Conservation (phyloP, 1,140 invertebrate genomes). For the Periplaneta americana region DNA sequence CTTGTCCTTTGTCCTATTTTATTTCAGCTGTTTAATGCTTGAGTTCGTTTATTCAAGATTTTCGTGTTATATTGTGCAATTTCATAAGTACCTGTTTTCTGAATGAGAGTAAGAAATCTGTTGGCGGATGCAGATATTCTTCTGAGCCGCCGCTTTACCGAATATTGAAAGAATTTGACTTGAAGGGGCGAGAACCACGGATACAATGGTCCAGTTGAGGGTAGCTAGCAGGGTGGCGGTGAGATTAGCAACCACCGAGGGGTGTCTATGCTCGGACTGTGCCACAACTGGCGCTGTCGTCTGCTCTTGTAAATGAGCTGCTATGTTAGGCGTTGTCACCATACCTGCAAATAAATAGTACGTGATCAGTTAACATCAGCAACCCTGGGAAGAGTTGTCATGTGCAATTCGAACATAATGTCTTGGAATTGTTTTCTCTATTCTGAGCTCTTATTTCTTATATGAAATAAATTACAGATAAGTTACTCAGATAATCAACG, state of each 20-base stretch:
- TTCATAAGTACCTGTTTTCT: background rate
- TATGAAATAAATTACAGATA: too few relatives aligned
- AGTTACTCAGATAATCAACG: too few relatives aligned
- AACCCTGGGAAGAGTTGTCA: too few relatives aligned
- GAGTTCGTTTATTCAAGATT: too few relatives aligned
- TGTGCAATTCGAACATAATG: too few relatives aligned
- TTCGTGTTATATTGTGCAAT: too few relatives aligned
- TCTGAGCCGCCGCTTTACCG: background rate
- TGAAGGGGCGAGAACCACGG: background rate
- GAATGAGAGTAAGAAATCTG: background rate
- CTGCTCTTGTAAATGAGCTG: background rate
- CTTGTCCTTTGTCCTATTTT: too few relatives aligned
- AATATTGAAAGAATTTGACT: background rate
- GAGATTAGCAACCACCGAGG: background rate
- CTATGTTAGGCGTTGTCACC: background rate
- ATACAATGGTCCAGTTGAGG: background rate
- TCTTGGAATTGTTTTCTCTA: too few relatives aligned
- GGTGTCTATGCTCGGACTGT: background rate
- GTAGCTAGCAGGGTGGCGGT: background rate
- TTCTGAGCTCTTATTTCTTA: too few relatives aligned
- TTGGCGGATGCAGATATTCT: background rate
- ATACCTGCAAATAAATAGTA: background rate
- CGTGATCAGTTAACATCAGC: too few relatives aligned
- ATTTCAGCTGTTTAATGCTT: too few relatives aligned
- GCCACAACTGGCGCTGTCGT: background rate